Conservation (phyloP, 2,888 invertebrate species). For the Diloba caeruleocephala region DNA sequence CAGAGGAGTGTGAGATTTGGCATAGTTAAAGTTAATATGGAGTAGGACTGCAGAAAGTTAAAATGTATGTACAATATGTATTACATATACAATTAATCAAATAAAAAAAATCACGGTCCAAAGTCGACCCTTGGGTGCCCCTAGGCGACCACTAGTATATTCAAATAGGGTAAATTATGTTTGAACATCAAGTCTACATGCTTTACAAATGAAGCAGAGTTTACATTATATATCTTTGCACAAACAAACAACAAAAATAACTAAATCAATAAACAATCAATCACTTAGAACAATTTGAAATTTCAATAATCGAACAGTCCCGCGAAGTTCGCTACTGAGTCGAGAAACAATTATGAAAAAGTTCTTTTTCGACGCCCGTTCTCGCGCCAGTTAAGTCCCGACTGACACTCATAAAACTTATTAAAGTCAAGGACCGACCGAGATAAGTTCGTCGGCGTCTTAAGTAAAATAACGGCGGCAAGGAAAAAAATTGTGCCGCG, state of each 20-base stretch:
- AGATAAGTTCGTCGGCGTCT: constrained; percentile 87
- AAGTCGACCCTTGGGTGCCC: no score
- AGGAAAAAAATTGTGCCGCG: constrained; percentile 79
- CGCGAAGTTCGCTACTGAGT: constrained; percentile 73
- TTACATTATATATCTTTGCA: constrained; percentile 29
- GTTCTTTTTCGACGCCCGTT: constrained; percentile 84
- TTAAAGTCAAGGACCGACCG: constrained; percentile 89
- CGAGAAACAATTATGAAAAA: constrained; percentile 88
- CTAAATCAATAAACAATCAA: constrained; percentile 71
- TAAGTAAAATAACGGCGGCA: constrained; percentile 87
- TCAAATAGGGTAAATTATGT: no score
- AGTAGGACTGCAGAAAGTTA: no score
- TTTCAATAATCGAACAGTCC: constrained; percentile 84
- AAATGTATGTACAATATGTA: no score
- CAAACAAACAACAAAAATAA: constrained; percentile 53
- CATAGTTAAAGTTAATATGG: no score
- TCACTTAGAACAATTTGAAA: constrained; percentile 72
- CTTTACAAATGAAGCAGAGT: constrained; percentile 9
- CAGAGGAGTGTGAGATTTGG: no score
- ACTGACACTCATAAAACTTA: constrained; percentile 89
- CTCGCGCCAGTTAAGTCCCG: constrained; percentile 86
- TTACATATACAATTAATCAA: no score
- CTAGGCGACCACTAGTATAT: no score
- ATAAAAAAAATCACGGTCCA: no score
- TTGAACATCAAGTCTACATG: constrained; percentile 1